Base-by-base conservation (phyloP, 2,888 invertebrate genomes). In the Molanna angustata region DNA sequence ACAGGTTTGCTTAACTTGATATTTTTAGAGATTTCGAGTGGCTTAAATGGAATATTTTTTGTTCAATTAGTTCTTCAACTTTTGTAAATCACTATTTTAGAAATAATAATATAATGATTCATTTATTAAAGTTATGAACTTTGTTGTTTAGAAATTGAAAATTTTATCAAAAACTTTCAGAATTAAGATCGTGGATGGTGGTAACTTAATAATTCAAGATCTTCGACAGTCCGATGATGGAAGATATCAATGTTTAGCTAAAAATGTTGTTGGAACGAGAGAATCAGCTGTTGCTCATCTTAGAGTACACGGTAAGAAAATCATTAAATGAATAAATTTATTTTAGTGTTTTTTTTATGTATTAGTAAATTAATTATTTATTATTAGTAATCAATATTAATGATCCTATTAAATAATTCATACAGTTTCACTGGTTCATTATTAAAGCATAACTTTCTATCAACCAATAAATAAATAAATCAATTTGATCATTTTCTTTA, bases 181-280 rank as follows among this genome's bases (percentile, higher is more conserved):
- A 68, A 78, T 87, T 66, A 84, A 86, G 66, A 77, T 93, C 57
- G 86, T 86, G 11, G 90, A 90, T 62, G 88, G 85, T 27, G 90
- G 88, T 20, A 89, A 86, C 73, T 79, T 92, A 62, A 87, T 88
- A 61, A 89, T 92, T 64, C 85, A 86, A 67, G 87, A 88, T 66
- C 85, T 88, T 2, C 79, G 84, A 61, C 85, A 86, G 67, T 80
- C 82, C 40, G 92, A 92, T 67, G 86, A 86, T 65, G 89, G 92
- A 43, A 77, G 87, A 59, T 92, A 91, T 70, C 85, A 88, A 64
- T 92, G 91, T 70, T 79, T 90, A 43, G 92, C 90, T 1, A 82
- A 84, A 66, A 92, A 91, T 73, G 83, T 85, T 39, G 90, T 87
- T 18, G 91, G 90, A 20, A 81, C 82, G 21, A 75, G 88, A 60